Evolutionary conservation across 1,140 invertebrate species (phyloP).

Genomic region (Conus ventricosus): DNA sequence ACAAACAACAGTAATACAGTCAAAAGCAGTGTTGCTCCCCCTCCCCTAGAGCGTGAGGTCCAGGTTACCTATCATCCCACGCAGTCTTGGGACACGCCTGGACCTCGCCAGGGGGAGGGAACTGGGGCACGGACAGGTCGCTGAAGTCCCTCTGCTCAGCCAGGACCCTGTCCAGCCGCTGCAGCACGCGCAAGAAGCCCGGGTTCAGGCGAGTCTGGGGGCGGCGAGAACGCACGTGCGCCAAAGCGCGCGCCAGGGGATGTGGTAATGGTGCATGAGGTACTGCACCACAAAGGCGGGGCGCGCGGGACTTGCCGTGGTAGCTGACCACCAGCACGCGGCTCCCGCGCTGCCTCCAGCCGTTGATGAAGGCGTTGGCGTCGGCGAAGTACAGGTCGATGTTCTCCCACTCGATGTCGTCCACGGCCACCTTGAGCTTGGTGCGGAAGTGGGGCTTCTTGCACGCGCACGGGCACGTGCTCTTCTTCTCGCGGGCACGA

Average conservation of each 20-base stretch:
- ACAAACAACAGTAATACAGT: too few relatives aligned
- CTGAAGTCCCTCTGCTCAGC: background rate
- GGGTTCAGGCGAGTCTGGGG: conserved; percentile 60
- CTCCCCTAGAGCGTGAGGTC: too few relatives aligned
- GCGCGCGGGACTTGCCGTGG: conserved; percentile 64
- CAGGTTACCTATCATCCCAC: background rate
- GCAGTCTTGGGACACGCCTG: background rate
- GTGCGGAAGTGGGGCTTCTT: conserved; percentile 63
- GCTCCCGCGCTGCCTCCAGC: conserved; percentile 58
- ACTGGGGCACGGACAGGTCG: background rate
- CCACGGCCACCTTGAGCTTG: conserved; percentile 63
- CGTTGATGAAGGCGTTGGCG: conserved; percentile 70
- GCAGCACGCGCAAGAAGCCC: conserved; percentile 56
- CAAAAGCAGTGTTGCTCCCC: too few relatives aligned
- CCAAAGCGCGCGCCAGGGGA: conserved; percentile 58
- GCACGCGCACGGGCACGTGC: conserved; percentile 66
- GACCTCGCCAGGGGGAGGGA: background rate
- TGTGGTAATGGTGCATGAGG: conserved; percentile 61
- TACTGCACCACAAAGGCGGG: conserved; percentile 67
- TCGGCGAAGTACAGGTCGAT: conserved; percentile 67
- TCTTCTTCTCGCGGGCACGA: conserved; percentile 60
- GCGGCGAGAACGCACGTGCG: conserved; percentile 60
- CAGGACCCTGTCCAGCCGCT: conserved; percentile 51
- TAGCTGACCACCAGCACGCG: conserved; percentile 66
- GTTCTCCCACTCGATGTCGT: conserved; percentile 64